phyloP scores from a whole-genome alignment of 2,113 vertebrate species.

The Acrocephalus kingi region DNA sequence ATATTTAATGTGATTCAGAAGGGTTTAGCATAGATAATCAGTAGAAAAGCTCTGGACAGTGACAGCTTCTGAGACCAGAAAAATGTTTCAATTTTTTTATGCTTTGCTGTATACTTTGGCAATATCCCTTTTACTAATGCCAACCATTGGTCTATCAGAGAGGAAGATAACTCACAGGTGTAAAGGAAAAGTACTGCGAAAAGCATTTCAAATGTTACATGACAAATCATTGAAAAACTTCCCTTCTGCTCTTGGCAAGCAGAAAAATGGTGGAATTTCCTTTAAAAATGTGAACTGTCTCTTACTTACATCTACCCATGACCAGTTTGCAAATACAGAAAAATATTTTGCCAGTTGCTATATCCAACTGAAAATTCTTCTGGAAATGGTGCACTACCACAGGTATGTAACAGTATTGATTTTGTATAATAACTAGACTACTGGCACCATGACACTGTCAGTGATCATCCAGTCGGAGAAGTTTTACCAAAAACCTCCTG shows the following conservation, averaged over 20 bases:
- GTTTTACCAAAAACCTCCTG: background rate
- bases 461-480: background rate
- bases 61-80: background rate
- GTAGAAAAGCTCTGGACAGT: background rate
- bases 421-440: background rate
- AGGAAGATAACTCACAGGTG: background rate
- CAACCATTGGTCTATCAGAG: background rate
- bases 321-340: background rate
- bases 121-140: background rate
- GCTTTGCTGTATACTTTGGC: background rate
- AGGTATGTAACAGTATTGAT: background rate
- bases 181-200: background rate
- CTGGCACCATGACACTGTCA: fast-evolving
- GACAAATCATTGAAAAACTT: background rate
- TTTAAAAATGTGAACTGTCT: background rate
- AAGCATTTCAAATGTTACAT: background rate
- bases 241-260: background rate
- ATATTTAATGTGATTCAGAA: background rate
- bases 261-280: background rate
- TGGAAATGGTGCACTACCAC: background rate
- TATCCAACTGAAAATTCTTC: background rate
- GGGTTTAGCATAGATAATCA: background rate
- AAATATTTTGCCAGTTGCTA: background rate
- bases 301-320: background rate
- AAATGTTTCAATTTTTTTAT: background rate